Percentiles rank a stretch among this genome's conserved stretches.
Evolutionary conservation across 2,113 vertebrate species (phyloP).

Genomic region (Paramisgurnus dabryanus): DNA sequence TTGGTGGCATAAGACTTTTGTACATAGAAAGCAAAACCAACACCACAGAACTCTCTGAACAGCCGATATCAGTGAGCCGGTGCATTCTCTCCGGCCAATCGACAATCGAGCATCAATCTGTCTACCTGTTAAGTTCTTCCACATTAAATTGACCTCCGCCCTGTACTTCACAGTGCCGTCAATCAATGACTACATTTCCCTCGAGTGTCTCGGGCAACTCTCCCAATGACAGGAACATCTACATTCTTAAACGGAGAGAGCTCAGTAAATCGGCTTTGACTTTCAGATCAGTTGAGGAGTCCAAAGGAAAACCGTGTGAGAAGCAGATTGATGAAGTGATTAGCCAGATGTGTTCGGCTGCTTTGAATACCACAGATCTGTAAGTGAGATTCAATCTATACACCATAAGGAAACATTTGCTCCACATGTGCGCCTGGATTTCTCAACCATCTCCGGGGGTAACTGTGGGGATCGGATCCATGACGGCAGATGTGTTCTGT

Average conservation of each 20-base stretch:
- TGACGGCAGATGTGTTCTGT: constrained; percentile 37
- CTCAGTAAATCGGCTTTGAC: constrained; percentile 16
- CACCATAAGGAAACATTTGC: not conserved
- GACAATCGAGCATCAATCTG: not conserved
- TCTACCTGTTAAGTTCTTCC: constrained; percentile 8
- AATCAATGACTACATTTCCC: constrained; percentile 35
- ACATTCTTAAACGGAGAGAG: constrained; percentile 12
- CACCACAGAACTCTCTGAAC: not conserved
- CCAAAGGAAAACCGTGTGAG: not conserved
- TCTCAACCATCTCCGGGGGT: not conserved
- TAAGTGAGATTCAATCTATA: not conserved
- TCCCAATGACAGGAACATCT: constrained; percentile 12
- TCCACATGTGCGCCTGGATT: not conserved
- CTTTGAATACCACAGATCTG: not conserved
- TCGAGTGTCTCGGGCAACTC: not conserved
- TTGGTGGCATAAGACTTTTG: too few relatives aligned
- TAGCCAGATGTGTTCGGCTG: not conserved
- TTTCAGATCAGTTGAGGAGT: constrained; percentile 5
- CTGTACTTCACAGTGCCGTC: constrained; percentile 25
- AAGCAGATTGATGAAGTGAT: not conserved
- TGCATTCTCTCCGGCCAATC: constrained; percentile 24
- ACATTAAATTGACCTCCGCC: constrained; percentile 31
- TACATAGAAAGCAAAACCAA: too few relatives aligned
- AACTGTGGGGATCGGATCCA: not conserved
- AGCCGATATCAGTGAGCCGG: not conserved